Evolutionary conservation across 1,140 invertebrate genomes (phyloP), one percentile per base, ranked within the genome.

Genomic region (Formica exsecta): DNA sequence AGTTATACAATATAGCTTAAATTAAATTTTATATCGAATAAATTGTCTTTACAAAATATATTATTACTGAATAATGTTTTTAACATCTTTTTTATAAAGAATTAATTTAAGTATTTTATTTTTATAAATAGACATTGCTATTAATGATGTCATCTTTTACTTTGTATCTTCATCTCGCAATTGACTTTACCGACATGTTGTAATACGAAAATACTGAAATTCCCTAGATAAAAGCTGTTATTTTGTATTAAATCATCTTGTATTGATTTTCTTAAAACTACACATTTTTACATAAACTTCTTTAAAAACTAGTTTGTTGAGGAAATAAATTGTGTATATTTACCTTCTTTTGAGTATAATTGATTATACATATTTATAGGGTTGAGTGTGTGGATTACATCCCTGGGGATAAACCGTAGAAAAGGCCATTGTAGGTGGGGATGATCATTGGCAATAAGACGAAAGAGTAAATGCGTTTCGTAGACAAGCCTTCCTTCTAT

Each of bases 401-500:
- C 86, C 86, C 71, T 74, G 44, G 88, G 83, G 89, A 92, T 77
- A 73, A 89, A 66, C 59, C 68, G 36, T 22, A 75, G 11, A 62
- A 38, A 71, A 68, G 64, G 54, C 7, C 38, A 66, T 66, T 80
- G 70, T 90, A 76, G 83, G 84, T 73, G 85, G 71, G 77, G 70
- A 48, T 59, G 48, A 70, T 44, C 71, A 84, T 38, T 57, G 87
- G 85, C 83, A 89, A 87, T 76, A 81, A 65, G 86, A 65, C n/a
- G 81, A 79, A 73, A 66, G 87, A 88, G 90, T 36, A 85, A 51
- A 91, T 86, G 85, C 91, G 90, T 92, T 93, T 91, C 90, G 86
- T 89, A 89, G 91, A 90, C 92, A 92, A 90, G 89, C 73, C 86
- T 88, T 92, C 90, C 87, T 80, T 88, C 85, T 94, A 95, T 95